Conservation (phyloP, 2,113 vertebrate genomes). For the Tinamus guttatus region DNA sequence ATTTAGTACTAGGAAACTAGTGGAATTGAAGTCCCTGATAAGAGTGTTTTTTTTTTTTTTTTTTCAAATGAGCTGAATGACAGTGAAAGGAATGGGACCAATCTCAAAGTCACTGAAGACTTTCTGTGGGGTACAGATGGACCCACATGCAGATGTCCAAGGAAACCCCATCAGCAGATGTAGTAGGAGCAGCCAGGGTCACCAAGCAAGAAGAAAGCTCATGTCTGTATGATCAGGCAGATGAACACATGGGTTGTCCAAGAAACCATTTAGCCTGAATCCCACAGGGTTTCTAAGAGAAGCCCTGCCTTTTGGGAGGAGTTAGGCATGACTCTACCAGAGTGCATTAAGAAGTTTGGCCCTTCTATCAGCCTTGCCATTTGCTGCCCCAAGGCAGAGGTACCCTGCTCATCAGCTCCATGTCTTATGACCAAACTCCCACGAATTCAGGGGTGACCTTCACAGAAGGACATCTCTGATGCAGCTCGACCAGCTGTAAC, state of each 20-base stretch:
- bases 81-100: neutral
- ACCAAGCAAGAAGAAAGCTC: neutral
- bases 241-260: neutral
- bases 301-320: no score
- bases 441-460: neutral
- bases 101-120: neutral
- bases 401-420: neutral
- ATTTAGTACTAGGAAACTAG: constrained; percentile 42
- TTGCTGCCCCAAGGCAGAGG: no score
- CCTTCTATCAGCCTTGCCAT: no score
- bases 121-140: neutral
- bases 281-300: no score
- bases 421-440: neutral
- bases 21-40: neutral
- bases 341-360: no score
- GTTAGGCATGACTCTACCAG: no score
- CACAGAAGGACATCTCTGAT: neutral
- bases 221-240: neutral
- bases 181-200: neutral
- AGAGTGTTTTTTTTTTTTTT: neutral
- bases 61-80: constrained; percentile 20
- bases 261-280: no score
- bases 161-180: neutral
- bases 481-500: neutral
- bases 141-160: neutral